Base-by-base conservation (phyloP, 2,888 invertebrate species). In the Crioceris asparagi region DNA sequence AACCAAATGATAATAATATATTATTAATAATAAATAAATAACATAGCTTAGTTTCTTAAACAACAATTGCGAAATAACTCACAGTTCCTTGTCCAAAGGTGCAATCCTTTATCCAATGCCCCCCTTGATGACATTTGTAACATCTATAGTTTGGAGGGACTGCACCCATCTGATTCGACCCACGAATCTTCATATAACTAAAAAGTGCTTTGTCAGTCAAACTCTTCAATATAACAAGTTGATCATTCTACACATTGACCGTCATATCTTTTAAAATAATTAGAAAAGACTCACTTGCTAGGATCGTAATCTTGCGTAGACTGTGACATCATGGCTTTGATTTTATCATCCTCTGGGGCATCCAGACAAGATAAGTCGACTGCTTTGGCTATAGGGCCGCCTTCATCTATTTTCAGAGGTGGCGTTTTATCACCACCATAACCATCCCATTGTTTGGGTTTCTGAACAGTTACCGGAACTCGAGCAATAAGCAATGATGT, bases 51-150 rank as follows among this genome's bases (percentile, higher is more conserved):
- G 8, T n/a, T n/a, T n/a, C n/a, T n/a, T n/a, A n/a, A n/a, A n/a
- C n/a, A n/a, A n/a, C n/a, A n/a, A n/a, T n/a, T n/a, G n/a, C n/a
- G n/a, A n/a, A n/a, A n/a, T n/a, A n/a, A 56, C 61, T 60, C 60
- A 71, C 72, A 44, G 70, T 66, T 45, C 68, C 69, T 40, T 71
- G 68, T 32, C 75, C 76, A 45, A 79, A 66, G 6, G 93, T 92
- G 62, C 98, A 99, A 64, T 93, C 88, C 64, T 88, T 90, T 49
- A 94, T 94, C 91, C 92, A 97, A 66, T 98, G 98, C 2, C 98
- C 98, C 41, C 80, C 77, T 62, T 91, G 84, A 54, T 88, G 83
- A 66, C 98, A 98, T 64, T 88, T 88, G 60, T 84, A 88, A 65
- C 98, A 98, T 32, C 84, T 75, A 66, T 98, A 98, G 57, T 79